Evolutionary conservation across 2,888 invertebrate species (phyloP).

Genomic region (Merodon equestris): DNA sequence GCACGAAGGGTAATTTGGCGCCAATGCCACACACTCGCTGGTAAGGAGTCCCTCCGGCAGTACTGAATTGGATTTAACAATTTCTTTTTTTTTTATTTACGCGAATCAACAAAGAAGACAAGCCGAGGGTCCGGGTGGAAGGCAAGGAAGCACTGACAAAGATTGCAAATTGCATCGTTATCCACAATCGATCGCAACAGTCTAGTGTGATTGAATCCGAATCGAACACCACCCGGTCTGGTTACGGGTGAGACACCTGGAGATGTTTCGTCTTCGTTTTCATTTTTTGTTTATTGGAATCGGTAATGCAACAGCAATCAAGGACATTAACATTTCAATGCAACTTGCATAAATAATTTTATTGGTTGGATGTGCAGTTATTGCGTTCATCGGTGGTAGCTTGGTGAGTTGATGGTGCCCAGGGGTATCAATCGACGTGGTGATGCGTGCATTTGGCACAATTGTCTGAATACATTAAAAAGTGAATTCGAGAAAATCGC

Average conservation of each 20-base stretch:
- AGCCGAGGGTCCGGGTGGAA: no score
- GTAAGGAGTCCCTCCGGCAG: conserved; percentile 38
- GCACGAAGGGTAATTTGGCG: conserved; percentile 66
- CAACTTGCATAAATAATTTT: conserved; percentile 68
- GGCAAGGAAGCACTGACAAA: conserved; percentile 28
- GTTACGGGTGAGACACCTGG: conserved; percentile 52
- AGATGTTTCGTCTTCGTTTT: no score
- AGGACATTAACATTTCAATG: conserved; percentile 67
- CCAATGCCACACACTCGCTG: conserved; percentile 40
- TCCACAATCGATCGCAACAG: conserved; percentile 18
- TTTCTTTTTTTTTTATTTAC: conserved; percentile 51
- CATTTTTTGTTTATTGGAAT: conserved; percentile 23
- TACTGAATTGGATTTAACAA: conserved; percentile 29
- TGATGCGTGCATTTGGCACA: conserved; percentile 66
- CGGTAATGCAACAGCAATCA: conserved; percentile 3
- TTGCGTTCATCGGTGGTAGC: conserved; percentile 9
- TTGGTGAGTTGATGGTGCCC: conserved; percentile 22
- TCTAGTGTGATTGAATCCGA: conserved; percentile 49
- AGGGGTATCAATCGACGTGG: conserved; percentile 46
- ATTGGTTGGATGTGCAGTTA: conserved; percentile 50
- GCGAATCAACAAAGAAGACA: conserved; percentile 29
- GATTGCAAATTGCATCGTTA: conserved; percentile 52
- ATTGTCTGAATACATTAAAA: conserved; percentile 57
- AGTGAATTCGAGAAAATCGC: conserved; percentile 44
- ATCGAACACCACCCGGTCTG: conserved; percentile 48